Base-by-base conservation (phyloP, 2,888 invertebrate genomes). In the Epiblema foenella region DNA sequence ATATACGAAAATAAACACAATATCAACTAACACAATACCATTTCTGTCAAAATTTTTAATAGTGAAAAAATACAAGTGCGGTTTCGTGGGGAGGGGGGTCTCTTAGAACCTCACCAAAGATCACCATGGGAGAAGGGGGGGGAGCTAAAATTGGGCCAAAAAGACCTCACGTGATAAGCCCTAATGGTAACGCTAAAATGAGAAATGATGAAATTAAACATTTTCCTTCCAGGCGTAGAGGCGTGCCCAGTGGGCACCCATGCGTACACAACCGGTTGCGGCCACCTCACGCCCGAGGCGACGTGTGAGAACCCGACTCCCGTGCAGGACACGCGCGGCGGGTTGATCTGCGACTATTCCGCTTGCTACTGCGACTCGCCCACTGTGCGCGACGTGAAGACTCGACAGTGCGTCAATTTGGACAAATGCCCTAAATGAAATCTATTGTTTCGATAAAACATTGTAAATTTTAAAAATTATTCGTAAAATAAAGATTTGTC, bases 331-430 rank as follows among this genome's bases (percentile, higher is more conserved):
- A 73, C 57, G 2, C 37, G 68, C 0, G 74, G 83, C 0, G 29
- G 2, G 5, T 2, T 33, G 0, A 33, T 85, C 29, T 87, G 87
- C 54, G 86, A 86, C 73, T 87, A 72, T 74, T 80, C 88, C 0
- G 77, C 80, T 0, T 89, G 89, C 60, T 85, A 88, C 75, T 89
- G 89, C 60, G 79, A 84, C 57, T 8, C 78, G 0, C 87, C 85
- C 0, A 89, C 84, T 0, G 84, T 90, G 2, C 79, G 88, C 12
- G 82, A 90, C 63, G 72, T 79, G 0, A 74, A 54, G 1, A 81
- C 78, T 0, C 69, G 76, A 0, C 81, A 83, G 37, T 90, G 90
- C 63, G 85, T 90, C 0, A 60, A 68, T 0, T 60, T 82, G 0
- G 83, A 85, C 0, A 68, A 89, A 0, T 90, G 89, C n/a, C 77